A percentile compares a stretch with the other conserved stretches of the same genome.
phyloP scores from a whole-genome alignment of 2,888 invertebrate species.

The Tachina fera region DNA sequence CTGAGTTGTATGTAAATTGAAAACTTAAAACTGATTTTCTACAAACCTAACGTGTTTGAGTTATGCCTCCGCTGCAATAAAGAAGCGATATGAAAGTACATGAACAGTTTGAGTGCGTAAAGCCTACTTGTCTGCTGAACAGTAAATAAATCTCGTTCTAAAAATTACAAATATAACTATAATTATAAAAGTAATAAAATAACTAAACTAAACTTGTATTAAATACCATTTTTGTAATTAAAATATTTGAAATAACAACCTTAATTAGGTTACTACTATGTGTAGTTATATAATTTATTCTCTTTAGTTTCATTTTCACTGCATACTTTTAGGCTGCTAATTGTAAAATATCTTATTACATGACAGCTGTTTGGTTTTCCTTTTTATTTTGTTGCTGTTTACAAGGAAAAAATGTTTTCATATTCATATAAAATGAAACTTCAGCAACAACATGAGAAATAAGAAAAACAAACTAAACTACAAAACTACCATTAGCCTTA shows the following conservation, averaged over 20 bases:
- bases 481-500: constrained; percentile 24
- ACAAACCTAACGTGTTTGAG: too few species aligned
- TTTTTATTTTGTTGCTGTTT: neutral
- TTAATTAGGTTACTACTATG: neutral
- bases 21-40: too few species aligned
- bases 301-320: neutral
- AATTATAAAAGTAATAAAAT: too few species aligned
- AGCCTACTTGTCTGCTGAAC: too few species aligned
- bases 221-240: too few species aligned
- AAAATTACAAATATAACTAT: too few species aligned
- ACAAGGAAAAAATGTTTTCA: constrained; percentile 44
- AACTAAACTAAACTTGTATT: too few species aligned
- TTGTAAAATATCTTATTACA: constrained; percentile 46
- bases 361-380: constrained; percentile 54
- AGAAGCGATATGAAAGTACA: too few species aligned
- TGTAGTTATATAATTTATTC: neutral
- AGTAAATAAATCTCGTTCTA: too few species aligned
- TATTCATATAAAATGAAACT: constrained; percentile 1
- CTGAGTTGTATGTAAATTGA: too few species aligned
- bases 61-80: too few species aligned
- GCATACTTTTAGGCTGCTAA: constrained; percentile 57
- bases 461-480: neutral
- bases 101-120: too few species aligned
- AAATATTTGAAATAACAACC: neutral
- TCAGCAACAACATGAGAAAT: constrained; percentile 12